Percentiles rank a stretch among this genome's conserved stretches.
Evolutionary conservation across 1,140 invertebrate genomes (phyloP).

Genomic region (Diploscapter pachys): DNA sequence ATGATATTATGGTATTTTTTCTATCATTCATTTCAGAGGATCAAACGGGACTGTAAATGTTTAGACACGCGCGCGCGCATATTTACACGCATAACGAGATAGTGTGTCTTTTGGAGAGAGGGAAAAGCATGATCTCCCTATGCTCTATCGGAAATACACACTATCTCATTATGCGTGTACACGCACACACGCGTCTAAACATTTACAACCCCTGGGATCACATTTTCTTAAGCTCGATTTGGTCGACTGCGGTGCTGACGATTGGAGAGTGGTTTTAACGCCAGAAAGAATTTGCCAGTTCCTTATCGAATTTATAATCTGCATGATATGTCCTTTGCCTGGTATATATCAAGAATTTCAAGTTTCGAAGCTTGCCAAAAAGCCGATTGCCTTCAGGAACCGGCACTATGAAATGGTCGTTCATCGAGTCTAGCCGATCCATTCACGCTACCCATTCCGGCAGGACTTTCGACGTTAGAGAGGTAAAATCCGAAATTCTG

Average conservation of each 20-base stretch:
- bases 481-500: neutral
- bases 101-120: too few species aligned
- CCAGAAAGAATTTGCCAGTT: slow-evolving; percentile 46
- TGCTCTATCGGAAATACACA: neutral
- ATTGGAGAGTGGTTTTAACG: slow-evolving; percentile 54
- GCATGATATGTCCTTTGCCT: slow-evolving; percentile 48
- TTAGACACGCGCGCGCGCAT: too few species aligned
- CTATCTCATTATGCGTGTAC: neutral
- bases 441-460: neutral
- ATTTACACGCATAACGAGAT: too few species aligned
- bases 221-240: slow-evolving; percentile 46
- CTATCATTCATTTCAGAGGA: neutral
- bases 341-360: too few species aligned
- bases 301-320: slow-evolving; percentile 45
- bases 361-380: too few species aligned
- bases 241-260: slow-evolving; percentile 57
- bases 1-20: slow-evolving; percentile 49
- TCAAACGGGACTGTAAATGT: too few species aligned
- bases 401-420: neutral
- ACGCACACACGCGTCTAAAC: neutral
- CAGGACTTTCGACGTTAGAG: neutral
- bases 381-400: too few species aligned
- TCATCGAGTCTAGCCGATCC: neutral
- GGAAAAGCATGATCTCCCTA: neutral
- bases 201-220: neutral